Conservation (phyloP, 2,888 invertebrate species). For the Cephus rjabovi region DNA sequence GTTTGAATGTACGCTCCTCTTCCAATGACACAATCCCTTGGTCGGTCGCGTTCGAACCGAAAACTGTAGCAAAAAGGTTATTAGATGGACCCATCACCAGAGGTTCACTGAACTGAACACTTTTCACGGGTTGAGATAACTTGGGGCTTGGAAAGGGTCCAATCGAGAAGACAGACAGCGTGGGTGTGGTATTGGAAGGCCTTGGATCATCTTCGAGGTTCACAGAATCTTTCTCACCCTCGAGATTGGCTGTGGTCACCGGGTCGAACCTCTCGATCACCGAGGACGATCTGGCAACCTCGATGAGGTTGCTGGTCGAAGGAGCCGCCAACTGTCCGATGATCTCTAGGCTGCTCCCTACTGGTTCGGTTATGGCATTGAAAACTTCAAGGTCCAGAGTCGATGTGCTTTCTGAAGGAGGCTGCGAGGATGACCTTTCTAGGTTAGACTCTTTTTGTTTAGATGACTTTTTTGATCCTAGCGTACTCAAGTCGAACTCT, state of each 20-base stretch:
- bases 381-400: not conserved
- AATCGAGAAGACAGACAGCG: conserved; percentile 55
- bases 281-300: not conserved
- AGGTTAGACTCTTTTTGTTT: not conserved
- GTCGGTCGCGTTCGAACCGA: conserved; percentile 8
- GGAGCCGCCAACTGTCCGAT: not conserved
- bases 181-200: conserved; percentile 7
- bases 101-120: conserved; percentile 48
- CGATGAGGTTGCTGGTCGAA: not conserved
- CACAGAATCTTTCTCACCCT: conserved; percentile 3
- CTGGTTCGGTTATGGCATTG: not conserved
- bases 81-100: conserved; percentile 46
- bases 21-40: not conserved
- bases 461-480: not conserved
- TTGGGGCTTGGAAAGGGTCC: conserved; percentile 47
- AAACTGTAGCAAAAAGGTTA: conserved; percentile 28
- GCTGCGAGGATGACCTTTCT: not conserved
- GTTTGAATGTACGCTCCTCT: not conserved
- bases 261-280: not conserved
- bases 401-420: not conserved
- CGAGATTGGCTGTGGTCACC: not conserved
- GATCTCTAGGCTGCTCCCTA: not conserved
- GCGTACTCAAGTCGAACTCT: not conserved
- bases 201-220: conserved; percentile 11
- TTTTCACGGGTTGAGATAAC: conserved; percentile 26